A percentile compares a stretch with the other conserved stretches of the same genome.
Conservation (phyloP, 2,113 vertebrate species). For the Nipponia nippon region DNA sequence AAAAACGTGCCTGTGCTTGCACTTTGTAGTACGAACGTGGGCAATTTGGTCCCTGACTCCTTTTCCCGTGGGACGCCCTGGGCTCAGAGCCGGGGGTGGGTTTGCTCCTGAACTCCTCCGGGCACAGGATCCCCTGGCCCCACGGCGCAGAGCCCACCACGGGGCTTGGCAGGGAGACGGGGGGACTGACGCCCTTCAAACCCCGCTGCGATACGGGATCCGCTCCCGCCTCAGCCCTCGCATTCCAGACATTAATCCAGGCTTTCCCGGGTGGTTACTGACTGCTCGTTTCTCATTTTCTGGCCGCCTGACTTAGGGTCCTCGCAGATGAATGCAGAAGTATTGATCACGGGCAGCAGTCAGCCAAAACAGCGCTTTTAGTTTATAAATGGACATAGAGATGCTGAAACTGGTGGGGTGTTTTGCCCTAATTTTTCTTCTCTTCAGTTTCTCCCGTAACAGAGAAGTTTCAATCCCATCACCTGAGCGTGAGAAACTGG, state of each 20-base stretch:
- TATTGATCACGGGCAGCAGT: neutral
- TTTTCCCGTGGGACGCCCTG: neutral
- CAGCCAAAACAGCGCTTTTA: neutral
- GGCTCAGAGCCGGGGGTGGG: neutral
- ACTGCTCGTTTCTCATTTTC: neutral
- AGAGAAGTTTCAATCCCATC: neutral
- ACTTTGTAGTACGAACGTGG: neutral
- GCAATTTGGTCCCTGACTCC: neutral
- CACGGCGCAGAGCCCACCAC: neutral
- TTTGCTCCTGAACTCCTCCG: neutral
- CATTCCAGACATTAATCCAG: neutral
- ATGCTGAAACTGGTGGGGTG: neutral
- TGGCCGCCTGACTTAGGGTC: neutral
- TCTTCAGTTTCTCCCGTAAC: neutral
- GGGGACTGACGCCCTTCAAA: too few species aligned
- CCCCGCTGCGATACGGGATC: neutral
- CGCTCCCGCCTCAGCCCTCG: neutral
- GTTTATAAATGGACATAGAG: accelerated
- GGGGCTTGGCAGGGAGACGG: too few species aligned
- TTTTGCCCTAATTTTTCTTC: neutral
- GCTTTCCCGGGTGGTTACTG: neutral
- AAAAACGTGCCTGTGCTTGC: neutral
- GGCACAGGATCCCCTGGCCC: neutral
- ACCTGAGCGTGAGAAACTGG: neutral
- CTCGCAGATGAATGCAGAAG: neutral